Percentiles rank a stretch among this genome's conserved stretches.
Conservation (phyloP, 2,113 vertebrate species). For the Archocentrus centrarchus region DNA sequence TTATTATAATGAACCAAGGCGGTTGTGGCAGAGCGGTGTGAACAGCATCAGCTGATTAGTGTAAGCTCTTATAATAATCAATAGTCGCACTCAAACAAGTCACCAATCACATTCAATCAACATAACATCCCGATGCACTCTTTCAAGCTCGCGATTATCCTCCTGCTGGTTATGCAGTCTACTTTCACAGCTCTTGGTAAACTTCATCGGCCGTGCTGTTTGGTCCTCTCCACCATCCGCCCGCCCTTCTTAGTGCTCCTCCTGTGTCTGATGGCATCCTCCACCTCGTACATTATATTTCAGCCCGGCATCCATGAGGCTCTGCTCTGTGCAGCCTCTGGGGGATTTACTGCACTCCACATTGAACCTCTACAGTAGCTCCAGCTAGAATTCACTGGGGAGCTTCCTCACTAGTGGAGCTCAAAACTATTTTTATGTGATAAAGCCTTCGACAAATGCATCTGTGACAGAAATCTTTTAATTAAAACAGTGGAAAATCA, state of each 20-base stretch:
- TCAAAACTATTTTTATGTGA: background rate
- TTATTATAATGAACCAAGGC: background rate
- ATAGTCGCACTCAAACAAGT: constrained; percentile 32
- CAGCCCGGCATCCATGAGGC: background rate
- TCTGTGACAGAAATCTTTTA: constrained; percentile 8
- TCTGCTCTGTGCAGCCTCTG: background rate
- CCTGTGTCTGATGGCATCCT: background rate
- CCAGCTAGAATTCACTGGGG: constrained; percentile 13
- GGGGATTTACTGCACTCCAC: constrained; percentile 15
- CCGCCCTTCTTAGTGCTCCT: background rate
- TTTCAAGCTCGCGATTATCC: background rate
- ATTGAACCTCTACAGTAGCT: background rate
- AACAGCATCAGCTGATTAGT: constrained; percentile 27
- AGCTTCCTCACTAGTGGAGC: background rate
- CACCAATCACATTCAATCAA: constrained; percentile 41
- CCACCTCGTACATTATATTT: background rate
- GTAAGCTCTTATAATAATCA: constrained; percentile 28
- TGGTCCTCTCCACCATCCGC: background rate
- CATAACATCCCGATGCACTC: background rate
- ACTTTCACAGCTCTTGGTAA: background rate
- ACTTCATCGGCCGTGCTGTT: background rate
- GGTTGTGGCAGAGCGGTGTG: background rate
- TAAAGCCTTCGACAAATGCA: background rate
- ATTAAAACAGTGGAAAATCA: constrained; percentile 2
- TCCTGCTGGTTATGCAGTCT: background rate